Evolutionary conservation across 1,140 invertebrate species (phyloP), one percentile per base, ranked within the genome.

Genomic region (Hermetia illucens): DNA sequence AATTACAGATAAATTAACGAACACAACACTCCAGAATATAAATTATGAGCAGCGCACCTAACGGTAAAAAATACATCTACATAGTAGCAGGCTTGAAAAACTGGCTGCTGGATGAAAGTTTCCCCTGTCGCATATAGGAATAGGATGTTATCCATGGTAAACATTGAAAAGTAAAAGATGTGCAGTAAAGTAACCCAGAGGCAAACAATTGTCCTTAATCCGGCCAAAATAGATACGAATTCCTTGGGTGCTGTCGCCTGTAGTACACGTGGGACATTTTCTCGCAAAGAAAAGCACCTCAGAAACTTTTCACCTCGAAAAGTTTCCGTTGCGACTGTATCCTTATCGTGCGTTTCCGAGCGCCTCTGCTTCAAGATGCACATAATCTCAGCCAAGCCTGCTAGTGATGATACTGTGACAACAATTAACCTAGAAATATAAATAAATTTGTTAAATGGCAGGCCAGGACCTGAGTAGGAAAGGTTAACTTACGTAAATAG

Each of bases 11-110:
- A 5, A 36, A 4, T 12, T 13, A 36, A 36, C n/a, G n/a, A n/a
- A n/a, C n/a, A n/a, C n/a, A n/a, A n/a, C n/a, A n/a, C n/a, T n/a
- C n/a, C n/a, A n/a, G n/a, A n/a, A n/a, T n/a, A n/a, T n/a, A n/a
- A n/a, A n/a, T n/a, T n/a, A 25, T 25, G 6, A 25, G 6, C 4
- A 17, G 34, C 9, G 27, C 27, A 45, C 45, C 45, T 47, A 9
- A 47, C 45, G 22, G 43, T 37, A 35, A 47, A 47, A 37, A 47
- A 47, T 12, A 47, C 15, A 27, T 47, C 45, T 17, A 47, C 45
- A 37, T 42, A 43, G 29, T 42, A 42, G 21, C 41, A 42, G 8
- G 45, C 37, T 30, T 47, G 43, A 21, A 45, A 3, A n/a, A 47
- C 20, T 0, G 45, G 45, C 21, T 47, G 45, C 4, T 41, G 22